Percentiles rank a stretch among this genome's conserved stretches.
Conservation (phyloP, 2,888 invertebrate species). For the Ctena decussata region DNA sequence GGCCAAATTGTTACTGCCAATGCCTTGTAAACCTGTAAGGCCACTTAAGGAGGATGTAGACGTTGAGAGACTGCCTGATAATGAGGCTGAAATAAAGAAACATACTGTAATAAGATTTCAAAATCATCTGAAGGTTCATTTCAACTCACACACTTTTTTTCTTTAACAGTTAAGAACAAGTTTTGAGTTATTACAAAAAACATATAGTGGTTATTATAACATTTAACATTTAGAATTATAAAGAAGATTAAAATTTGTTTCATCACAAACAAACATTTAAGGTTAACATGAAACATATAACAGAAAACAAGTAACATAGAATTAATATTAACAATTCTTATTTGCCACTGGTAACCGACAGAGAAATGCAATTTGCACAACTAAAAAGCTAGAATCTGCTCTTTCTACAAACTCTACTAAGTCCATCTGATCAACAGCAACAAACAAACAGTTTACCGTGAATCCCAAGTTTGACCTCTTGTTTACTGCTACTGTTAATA, state of each 20-base stretch:
- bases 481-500: too few species aligned
- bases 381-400: too few species aligned
- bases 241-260: background rate
- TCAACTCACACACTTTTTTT: too few species aligned
- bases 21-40: constrained; percentile 70
- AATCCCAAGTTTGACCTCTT: too few species aligned
- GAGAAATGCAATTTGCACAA: too few species aligned
- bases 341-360: too few species aligned
- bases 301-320: background rate
- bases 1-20: constrained; percentile 69
- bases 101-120: too few species aligned
- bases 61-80: constrained; percentile 70
- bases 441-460: too few species aligned
- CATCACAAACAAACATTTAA: background rate
- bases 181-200: background rate
- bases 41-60: constrained; percentile 74
- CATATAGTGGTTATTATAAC: constrained; percentile 6
- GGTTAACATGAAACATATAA: background rate
- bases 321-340: background rate
- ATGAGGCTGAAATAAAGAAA: constrained; percentile 67
- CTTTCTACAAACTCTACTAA: too few species aligned
- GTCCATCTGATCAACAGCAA: too few species aligned
- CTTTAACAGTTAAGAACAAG: too few species aligned
- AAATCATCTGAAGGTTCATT: too few species aligned
- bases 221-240: background rate